Conservation (phyloP, 2,113 vertebrate genomes). For the Panthera leo region DNA sequence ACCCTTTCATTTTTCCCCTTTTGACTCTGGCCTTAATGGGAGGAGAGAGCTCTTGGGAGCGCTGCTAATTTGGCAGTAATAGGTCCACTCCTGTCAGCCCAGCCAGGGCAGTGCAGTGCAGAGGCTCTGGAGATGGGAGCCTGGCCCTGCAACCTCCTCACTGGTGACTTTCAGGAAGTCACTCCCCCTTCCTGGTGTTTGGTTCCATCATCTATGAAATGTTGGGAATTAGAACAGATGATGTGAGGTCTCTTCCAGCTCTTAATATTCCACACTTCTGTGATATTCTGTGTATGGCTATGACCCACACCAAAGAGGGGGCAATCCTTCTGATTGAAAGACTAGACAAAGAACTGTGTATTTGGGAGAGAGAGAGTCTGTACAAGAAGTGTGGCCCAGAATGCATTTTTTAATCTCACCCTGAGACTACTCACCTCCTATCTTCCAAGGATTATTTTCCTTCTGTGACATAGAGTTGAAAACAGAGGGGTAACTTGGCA, state of each 20-base stretch:
- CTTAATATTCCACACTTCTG: background rate
- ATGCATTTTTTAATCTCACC: background rate
- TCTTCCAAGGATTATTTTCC: background rate
- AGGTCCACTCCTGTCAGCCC: background rate
- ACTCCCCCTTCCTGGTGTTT: background rate
- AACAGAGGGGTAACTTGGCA: background rate
- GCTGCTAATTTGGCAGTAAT: background rate
- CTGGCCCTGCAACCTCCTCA: background rate
- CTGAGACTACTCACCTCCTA: background rate
- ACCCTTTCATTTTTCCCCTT: constrained; percentile 74
- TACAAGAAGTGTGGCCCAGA: background rate
- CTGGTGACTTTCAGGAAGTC: constrained; percentile 23
- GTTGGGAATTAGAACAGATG: background rate
- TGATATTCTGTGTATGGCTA: background rate
- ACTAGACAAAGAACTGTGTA: background rate
- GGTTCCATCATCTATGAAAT: background rate
- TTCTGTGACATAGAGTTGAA: background rate
- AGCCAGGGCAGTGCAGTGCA: background rate
- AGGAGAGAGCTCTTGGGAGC: constrained; percentile 53
- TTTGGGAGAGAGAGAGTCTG: background rate
- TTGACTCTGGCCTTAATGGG: constrained; percentile 77
- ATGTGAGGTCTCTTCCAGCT: constrained; percentile 8
- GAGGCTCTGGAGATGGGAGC: background rate
- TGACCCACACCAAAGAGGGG: background rate
- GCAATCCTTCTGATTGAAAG: background rate